Evolutionary conservation across 2,797 vertebrate species (phyloP), one percentile per base, ranked within the genome.

Genomic region (Crypturellus tataupa): DNA sequence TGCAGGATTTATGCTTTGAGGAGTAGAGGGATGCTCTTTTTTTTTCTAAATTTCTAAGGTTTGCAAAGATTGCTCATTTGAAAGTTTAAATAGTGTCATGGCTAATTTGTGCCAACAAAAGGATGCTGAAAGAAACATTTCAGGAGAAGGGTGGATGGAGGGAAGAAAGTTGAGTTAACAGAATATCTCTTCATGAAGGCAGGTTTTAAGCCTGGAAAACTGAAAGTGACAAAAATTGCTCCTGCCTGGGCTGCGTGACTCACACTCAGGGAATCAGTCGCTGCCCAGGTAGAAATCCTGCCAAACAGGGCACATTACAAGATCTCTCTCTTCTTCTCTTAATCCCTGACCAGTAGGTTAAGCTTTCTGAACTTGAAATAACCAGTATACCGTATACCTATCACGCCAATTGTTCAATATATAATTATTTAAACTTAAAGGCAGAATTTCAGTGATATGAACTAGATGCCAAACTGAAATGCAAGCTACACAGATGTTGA

Each of bases 61-160:
- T 80, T 87, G 58, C 49, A 89, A 58, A 84, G 91, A 71, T 73
- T 58, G 68, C 47, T 71, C 33, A 82, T 23, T n/a, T 53, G 15
- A 10, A 76, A 80, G 67, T 91, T 91, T 90, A 85, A 82, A n/a
- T 7, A 60, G 58, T 7, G 17, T 56, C 23, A 6, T n/a, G 19
- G 6, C 21, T 56, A 51, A n/a, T 76, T 68, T 46, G 8, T 53
- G 25, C 44, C 15, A 58, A 70, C 16, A n/a, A 72, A 76, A 83
- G 68, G 3, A 70, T 31, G 25, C 10, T 5, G 16, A 4, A 12
- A 16, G 6, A 37, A 14, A 68, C 1, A 44, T 65, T 87, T 80
- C 76, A 27, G 80, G 14, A 4, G 12, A 1, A 2, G 51, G 46
- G 46, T 5, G 46, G 46, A 5, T 40, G 40, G 40, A 12, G 13